Conservation (phyloP, 2,797 vertebrate genomes). For the Coendou prehensilis region DNA sequence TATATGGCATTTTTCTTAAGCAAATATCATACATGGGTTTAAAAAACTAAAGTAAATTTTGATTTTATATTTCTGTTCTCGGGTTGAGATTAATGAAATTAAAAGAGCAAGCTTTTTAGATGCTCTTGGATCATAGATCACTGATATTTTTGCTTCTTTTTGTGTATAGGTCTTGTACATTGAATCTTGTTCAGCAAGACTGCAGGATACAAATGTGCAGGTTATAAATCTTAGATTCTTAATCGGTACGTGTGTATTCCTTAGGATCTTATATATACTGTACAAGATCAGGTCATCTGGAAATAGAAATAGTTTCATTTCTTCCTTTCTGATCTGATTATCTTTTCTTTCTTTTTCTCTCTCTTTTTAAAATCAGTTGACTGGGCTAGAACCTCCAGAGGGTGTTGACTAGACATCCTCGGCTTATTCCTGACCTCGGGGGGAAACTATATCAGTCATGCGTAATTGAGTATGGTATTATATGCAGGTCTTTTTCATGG, state of each 20-base stretch:
- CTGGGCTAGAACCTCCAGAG: neutral
- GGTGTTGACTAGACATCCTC: neutral
- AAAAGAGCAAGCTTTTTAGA: slow-evolving; percentile 81
- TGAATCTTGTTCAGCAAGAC: neutral
- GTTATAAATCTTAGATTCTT: neutral
- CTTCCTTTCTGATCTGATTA: slow-evolving; percentile 36
- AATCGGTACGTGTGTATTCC: neutral
- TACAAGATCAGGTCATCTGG: neutral
- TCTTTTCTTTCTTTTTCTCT: slow-evolving; percentile 8
- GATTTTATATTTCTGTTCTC: slow-evolving; percentile 74
- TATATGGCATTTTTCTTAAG: slow-evolving; percentile 51
- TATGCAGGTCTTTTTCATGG: neutral
- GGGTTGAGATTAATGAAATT: slow-evolving; percentile 77
- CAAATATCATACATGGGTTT: slow-evolving; percentile 60
- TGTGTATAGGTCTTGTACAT: slow-evolving; percentile 10
- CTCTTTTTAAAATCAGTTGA: neutral
- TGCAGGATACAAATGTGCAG: neutral
- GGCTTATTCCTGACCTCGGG: neutral
- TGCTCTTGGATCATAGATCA: slow-evolving; percentile 62
- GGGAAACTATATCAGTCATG: neutral
- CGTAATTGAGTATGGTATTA: neutral
- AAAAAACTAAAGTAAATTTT: slow-evolving; percentile 76
- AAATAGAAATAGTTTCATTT: slow-evolving; percentile 37
- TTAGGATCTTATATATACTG: neutral
- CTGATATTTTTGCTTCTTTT: slow-evolving; percentile 78